A percentile compares a stretch with the other conserved stretches of the same genome.
These are phyloP conservation scores for Epinephelus coioides DNA, from an alignment of 2,797 vertebrate genomes.

Conservation along the genomic window DNA sequence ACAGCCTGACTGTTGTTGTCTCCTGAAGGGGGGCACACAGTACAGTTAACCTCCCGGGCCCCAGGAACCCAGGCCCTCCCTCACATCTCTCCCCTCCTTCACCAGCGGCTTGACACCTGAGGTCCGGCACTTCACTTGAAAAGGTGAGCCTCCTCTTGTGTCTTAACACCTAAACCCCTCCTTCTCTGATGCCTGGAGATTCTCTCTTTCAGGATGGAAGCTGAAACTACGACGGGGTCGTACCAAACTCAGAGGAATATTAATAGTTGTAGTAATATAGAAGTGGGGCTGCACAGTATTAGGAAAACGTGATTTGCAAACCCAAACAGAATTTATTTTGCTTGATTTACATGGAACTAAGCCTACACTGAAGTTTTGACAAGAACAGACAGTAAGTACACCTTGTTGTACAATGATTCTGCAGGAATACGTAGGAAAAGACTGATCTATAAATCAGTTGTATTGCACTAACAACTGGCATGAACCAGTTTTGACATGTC, in stretches of 20 bases:
- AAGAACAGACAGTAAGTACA: not conserved
- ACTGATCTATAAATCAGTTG: too few species aligned
- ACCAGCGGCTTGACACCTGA: conserved; percentile 56
- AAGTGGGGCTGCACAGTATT: too few species aligned
- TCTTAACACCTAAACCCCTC: conserved; percentile 59
- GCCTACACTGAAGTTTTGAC: not conserved
- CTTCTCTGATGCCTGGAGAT: conserved; percentile 48
- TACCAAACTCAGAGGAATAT: not conserved
- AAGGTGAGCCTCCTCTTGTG: conserved; percentile 82
- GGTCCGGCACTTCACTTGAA: conserved; percentile 51
- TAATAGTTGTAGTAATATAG: too few species aligned
- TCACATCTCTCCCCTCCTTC: conserved; percentile 70
- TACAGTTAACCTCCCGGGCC: conserved; percentile 82
- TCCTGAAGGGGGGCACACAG: conserved; percentile 84
- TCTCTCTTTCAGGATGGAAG: conserved; percentile 65
- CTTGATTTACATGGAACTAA: not conserved
- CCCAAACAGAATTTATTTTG: not conserved
- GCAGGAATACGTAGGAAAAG: not conserved
- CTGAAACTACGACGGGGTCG: not conserved
- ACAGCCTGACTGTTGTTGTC: conserved; percentile 86
- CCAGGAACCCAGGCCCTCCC: conserved; percentile 73
- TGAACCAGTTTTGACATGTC: too few species aligned
- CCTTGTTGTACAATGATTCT: not conserved
- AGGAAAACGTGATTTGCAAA: too few species aligned
- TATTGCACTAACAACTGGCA: too few species aligned